phyloP scores from a whole-genome alignment of 2,888 invertebrate species.

The Glaucopsyche alexis region DNA sequence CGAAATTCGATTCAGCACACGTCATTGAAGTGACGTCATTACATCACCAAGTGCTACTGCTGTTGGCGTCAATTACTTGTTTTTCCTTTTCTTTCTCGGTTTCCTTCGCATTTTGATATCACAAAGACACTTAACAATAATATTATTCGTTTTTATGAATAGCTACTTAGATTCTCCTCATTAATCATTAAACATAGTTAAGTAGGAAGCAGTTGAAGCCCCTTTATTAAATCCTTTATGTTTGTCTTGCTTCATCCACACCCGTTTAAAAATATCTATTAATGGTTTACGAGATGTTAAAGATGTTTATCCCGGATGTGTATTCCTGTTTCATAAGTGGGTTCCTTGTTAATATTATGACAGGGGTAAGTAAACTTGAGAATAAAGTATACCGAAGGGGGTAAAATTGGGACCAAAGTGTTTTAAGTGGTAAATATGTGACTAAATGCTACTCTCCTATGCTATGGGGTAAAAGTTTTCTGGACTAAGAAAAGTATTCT shows the following conservation, averaged over 20 bases:
- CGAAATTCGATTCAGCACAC: too few relatives aligned
- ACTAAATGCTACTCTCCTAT: not conserved
- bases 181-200: not conserved
- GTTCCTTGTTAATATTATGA: not conserved
- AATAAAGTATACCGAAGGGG: not conserved
- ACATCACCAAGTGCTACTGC: too few relatives aligned
- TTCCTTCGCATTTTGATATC: too few relatives aligned
- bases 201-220: slow-evolving; percentile 3
- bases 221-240: too few relatives aligned
- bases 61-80: not conserved
- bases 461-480: not conserved
- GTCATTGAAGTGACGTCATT: too few relatives aligned
- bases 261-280: slow-evolving; percentile 13
- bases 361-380: not conserved
- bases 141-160: too few relatives aligned
- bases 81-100: not conserved
- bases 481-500: too few relatives aligned
- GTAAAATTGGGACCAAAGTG: not conserved
- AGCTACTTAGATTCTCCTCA: too few relatives aligned
- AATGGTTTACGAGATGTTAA: slow-evolving; percentile 16
- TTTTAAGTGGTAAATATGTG: not conserved
- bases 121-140: too few relatives aligned
- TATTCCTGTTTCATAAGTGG: slow-evolving; percentile 5
- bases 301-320: slow-evolving; percentile 17
- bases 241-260: slow-evolving; percentile 13